Percentiles rank a stretch among this genome's conserved stretches.
Conservation (phyloP, 2,888 invertebrate genomes). For the Megalurothrips usitatus region DNA sequence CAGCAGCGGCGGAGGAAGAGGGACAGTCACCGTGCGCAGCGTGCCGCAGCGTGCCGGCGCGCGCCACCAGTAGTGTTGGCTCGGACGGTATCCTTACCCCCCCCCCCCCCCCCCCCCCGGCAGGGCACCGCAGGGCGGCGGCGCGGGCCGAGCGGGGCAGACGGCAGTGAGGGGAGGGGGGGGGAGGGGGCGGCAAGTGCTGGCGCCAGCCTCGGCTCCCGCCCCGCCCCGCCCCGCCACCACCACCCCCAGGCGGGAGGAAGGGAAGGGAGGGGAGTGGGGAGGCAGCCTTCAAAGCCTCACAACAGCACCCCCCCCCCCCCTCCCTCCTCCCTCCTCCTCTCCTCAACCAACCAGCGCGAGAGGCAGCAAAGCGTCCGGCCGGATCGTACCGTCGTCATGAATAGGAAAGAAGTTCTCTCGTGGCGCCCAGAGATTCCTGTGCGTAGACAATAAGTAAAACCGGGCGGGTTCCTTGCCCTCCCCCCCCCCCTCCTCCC, state of each 20-base stretch:
- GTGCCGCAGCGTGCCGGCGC: no score
- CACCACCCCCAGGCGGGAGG: neutral
- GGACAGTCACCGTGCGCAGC: no score
- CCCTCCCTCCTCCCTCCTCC: no score
- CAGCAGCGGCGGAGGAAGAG: no score
- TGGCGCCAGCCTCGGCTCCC: neutral
- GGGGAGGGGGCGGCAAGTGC: neutral
- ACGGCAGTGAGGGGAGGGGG: neutral
- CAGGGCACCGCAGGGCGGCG: neutral
- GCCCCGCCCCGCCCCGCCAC: neutral
- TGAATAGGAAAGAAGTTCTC: neutral
- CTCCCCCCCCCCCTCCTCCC: neutral
- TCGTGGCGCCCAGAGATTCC: neutral
- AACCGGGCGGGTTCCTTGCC: neutral
- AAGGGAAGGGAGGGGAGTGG: neutral
- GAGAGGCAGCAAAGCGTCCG: neutral
- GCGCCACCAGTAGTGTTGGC: no score
- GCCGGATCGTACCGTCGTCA: neutral
- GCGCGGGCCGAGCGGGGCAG: slow-evolving; percentile 5
- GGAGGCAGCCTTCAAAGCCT: no score
- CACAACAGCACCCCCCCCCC: no score
- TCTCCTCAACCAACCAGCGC: neutral
- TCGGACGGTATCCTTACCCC: neutral
- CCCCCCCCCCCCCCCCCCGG: neutral
- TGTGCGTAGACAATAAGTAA: neutral